phyloP scores from a whole-genome alignment of 35 echinoderm and acorn worm genomes.

The Ophiothrix spiculata region DNA sequence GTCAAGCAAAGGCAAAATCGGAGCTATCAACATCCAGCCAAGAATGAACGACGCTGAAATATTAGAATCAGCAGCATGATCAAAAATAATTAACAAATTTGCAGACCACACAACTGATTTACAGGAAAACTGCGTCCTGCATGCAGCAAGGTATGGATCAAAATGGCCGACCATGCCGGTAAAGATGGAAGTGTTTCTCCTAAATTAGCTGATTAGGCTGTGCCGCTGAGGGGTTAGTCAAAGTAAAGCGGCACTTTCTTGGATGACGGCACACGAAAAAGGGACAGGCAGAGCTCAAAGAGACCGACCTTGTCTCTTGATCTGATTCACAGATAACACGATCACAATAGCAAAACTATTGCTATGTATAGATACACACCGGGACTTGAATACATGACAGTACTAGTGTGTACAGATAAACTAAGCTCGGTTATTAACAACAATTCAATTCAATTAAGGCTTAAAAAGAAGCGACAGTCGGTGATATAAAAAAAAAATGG shows the following conservation, averaged over 20 bases:
- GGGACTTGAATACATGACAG: no score
- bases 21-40: no score
- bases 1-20: no score
- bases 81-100: slow-evolving; percentile 9
- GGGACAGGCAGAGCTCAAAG: slow-evolving; percentile 31
- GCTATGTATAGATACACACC: no score
- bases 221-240: slow-evolving; percentile 25
- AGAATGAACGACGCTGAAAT: no score
- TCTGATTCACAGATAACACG: slow-evolving; percentile 37
- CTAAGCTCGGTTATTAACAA: background rate
- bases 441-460: background rate
- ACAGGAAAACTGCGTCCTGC: background rate
- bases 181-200: background rate
- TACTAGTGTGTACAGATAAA: background rate
- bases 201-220: slow-evolving; percentile 34
- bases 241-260: slow-evolving; percentile 33
- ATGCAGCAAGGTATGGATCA: background rate
- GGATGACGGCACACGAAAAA: slow-evolving; percentile 39
- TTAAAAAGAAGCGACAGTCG: background rate
- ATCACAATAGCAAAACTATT: slow-evolving; percentile 13
- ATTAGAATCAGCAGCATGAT: background rate
- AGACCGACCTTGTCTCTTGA: slow-evolving; percentile 20
- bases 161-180: background rate
- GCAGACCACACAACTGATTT: background rate
- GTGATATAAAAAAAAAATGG: background rate